phyloP scores from a whole-genome alignment of 2,888 invertebrate species.

The Orthosia incerta region DNA sequence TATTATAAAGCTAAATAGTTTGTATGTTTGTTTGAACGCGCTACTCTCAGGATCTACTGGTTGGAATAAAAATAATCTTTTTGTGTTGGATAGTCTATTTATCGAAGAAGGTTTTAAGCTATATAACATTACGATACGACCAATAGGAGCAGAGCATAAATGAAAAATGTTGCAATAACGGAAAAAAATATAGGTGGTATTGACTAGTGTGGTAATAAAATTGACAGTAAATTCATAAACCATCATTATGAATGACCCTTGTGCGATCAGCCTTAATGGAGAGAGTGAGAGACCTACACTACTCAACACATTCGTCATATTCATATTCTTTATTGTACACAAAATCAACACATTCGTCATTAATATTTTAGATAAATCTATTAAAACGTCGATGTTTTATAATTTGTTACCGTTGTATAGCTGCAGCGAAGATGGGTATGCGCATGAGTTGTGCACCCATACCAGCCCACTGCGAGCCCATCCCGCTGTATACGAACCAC shows the following conservation, averaged over 20 bases:
- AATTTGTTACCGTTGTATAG: slow-evolving; percentile 83
- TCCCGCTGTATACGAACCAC: slow-evolving; percentile 94
- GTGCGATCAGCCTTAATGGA: not conserved
- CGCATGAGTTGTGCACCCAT: slow-evolving; percentile 93
- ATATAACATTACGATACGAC: too few species aligned
- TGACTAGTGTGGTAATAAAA: not conserved
- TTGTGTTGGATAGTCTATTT: too few species aligned
- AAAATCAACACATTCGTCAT: not conserved
- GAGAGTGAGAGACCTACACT: not conserved
- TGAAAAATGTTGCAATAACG: too few species aligned
- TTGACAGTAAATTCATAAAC: not conserved
- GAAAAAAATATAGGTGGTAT: too few species aligned
- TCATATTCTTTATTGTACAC: too few species aligned
- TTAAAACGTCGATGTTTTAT: not conserved
- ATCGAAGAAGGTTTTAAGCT: too few species aligned
- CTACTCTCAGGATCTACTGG: too few species aligned
- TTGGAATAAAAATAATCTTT: too few species aligned
- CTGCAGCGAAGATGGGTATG: slow-evolving; percentile 91
- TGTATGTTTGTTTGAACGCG: too few species aligned
- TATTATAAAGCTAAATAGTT: too few species aligned
- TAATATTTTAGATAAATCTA: not conserved
- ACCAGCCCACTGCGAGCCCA: slow-evolving; percentile 93
- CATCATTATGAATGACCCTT: not conserved
- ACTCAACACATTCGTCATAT: not conserved
- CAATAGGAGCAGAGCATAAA: too few species aligned